Evolutionary conservation across 1,140 invertebrate genomes (phyloP).

Genomic region (Notospermus geniculatus): DNA sequence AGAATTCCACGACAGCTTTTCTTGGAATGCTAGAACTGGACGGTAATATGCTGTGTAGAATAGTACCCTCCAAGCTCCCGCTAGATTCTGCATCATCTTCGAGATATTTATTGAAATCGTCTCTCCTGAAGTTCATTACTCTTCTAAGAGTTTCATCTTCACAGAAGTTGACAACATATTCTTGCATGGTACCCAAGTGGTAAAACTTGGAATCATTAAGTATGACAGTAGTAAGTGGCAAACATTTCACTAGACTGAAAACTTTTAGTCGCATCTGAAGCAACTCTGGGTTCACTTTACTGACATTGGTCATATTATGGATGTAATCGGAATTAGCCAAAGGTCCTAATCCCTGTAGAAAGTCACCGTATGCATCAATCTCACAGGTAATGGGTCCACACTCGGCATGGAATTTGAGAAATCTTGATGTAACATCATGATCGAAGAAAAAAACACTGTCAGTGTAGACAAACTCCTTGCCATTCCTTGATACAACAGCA

Average conservation of each 20-base stretch:
- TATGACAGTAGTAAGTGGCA: constrained; percentile 46
- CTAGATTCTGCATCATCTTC: constrained; percentile 18
- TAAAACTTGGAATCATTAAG: constrained; percentile 57
- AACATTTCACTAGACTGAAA: constrained; percentile 42
- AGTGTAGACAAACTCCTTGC: constrained; percentile 51
- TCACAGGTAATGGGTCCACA: constrained; percentile 50
- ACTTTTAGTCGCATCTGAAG: constrained; percentile 38
- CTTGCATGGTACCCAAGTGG: constrained; percentile 58
- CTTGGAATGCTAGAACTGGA: constrained; percentile 23
- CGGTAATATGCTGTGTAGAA: constrained; percentile 43
- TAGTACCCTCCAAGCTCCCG: constrained; percentile 33
- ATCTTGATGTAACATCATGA: constrained; percentile 45
- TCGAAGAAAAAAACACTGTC: constrained; percentile 59
- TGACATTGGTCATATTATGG: constrained; percentile 41
- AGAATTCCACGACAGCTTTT: constrained; percentile 53
- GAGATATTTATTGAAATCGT: constrained; percentile 38
- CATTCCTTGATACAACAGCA: constrained; percentile 37
- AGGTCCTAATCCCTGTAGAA: constrained; percentile 56
- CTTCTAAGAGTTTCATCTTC: constrained; percentile 37
- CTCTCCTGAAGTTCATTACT: constrained; percentile 38
- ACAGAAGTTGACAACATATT: constrained; percentile 55
- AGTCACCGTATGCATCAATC: constrained; percentile 60
- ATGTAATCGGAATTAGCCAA: constrained; percentile 43
- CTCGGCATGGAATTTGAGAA: constrained; percentile 46
- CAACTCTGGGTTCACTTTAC: constrained; percentile 27